Base-by-base conservation (phyloP, 2,113 vertebrate genomes). In the Sebastes fasciatus region DNA sequence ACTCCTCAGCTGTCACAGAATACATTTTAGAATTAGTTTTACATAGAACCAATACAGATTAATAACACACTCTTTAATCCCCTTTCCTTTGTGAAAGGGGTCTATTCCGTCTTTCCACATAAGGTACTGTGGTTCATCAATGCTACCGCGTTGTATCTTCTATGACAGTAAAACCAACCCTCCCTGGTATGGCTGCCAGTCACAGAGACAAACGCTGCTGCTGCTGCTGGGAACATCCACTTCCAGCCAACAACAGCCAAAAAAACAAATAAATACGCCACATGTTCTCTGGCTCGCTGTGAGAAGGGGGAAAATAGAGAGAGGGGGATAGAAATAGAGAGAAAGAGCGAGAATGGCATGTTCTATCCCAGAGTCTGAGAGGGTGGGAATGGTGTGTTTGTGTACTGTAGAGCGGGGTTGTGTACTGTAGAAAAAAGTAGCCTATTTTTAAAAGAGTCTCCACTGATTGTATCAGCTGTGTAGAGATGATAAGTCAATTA, bases 181-280 rank as follows among this genome's bases (percentile, higher is more conserved):
- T 70, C 19, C 45, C 82, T 68, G 73, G 57, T 80, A 49, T 40
- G 61, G 66, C 80, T 87, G 80, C 74, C 88, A 77, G 66, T 82
- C 81, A 77, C 19, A 48, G 74, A 85, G 83, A 83, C 55, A 45
- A 76, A 71, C 49, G 49, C 61, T 77, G 72, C 5, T 80, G 69
- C 86, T 78, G 80, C 74, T 86, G 84, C 88, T 91, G 92, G 89
- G 93, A 93, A 94, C 86, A 80, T 94, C 80, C 26, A 86, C 83
- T 88, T 85, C 74, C 65, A 86, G 89, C 90, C 92, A 92, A 83
- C 77, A 91, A 80, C 70, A 80, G 79, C 74, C 77, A 57, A 77
- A 75, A 77, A 85, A 70, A 52, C 57, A 90, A 91, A 93, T 80
- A 94, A 91, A 89, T 77, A 82, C 72, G 54, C 86, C 92, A 86